These are phyloP conservation scores for Uria lomvia DNA, from an alignment of 2,113 vertebrate species.

Conservation along the genomic window DNA sequence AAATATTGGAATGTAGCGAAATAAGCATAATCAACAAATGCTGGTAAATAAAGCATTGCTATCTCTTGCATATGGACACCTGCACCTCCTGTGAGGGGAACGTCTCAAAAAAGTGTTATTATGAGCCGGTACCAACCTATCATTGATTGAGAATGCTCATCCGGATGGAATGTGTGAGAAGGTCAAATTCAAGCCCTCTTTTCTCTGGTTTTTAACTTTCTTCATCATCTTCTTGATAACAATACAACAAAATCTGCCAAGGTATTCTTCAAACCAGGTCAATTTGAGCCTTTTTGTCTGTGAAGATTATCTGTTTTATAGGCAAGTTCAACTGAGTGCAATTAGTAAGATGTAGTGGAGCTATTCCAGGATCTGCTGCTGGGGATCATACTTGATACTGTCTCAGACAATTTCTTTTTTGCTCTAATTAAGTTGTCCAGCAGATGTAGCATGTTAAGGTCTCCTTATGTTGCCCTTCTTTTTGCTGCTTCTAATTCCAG, in stretches of 20 bases:
- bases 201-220: not conserved
- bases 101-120: not conserved
- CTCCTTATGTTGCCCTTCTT: conserved; percentile 18
- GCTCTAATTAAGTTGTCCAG: not conserved
- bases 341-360: not conserved
- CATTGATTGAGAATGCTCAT: not conserved
- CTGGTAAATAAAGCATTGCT: not conserved
- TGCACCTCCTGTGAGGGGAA: not conserved
- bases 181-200: not conserved
- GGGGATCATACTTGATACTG: not conserved
- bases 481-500: not conserved
- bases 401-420: not conserved
- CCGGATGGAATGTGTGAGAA: not conserved
- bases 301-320: not conserved
- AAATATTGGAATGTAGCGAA: not conserved
- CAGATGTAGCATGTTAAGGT: not conserved
- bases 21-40: not conserved
- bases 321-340: not conserved
- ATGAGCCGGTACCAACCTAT: not conserved
- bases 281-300: not conserved
- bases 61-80: not conserved
- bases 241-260: not conserved
- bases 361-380: not conserved
- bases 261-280: not conserved
- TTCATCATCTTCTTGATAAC: not conserved